Conservation (phyloP, 2,797 vertebrate genomes). For the Okamejei kenojei region DNA sequence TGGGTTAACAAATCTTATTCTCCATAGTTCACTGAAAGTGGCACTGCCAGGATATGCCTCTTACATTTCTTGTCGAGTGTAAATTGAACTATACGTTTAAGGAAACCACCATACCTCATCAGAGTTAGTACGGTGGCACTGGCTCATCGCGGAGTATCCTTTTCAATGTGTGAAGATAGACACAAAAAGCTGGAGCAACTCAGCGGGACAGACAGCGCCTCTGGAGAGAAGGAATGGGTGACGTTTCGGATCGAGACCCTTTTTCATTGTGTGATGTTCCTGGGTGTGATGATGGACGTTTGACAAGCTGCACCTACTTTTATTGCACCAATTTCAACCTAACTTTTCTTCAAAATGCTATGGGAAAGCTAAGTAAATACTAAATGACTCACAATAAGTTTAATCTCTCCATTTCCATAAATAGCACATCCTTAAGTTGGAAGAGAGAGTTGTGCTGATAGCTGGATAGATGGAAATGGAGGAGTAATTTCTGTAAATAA, state of each 20-base stretch:
- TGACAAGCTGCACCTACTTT: neutral
- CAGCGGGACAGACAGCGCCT: too few species aligned
- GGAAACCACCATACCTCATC: neutral
- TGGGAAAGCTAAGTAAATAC: neutral
- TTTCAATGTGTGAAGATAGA: neutral
- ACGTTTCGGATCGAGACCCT: too few species aligned
- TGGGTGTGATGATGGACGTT: too few species aligned
- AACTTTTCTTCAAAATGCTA: neutral
- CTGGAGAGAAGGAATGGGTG: too few species aligned
- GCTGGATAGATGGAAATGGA: neutral
- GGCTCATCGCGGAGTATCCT: neutral
- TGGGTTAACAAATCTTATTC: constrained; percentile 45
- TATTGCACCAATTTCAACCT: neutral
- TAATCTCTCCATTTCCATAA: neutral
- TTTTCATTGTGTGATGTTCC: neutral
- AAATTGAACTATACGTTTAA: neutral
- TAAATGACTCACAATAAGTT: neutral
- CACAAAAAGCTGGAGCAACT: too few species aligned
- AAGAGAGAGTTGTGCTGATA: neutral
- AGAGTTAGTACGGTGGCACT: neutral
- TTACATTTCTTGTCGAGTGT: neutral
- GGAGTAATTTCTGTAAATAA: neutral
- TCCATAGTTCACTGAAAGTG: neutral
- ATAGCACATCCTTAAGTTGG: neutral
- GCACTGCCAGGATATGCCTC: neutral